Base-by-base conservation (phyloP, 1,140 invertebrate genomes). In the Hylaeus volcanicus region DNA sequence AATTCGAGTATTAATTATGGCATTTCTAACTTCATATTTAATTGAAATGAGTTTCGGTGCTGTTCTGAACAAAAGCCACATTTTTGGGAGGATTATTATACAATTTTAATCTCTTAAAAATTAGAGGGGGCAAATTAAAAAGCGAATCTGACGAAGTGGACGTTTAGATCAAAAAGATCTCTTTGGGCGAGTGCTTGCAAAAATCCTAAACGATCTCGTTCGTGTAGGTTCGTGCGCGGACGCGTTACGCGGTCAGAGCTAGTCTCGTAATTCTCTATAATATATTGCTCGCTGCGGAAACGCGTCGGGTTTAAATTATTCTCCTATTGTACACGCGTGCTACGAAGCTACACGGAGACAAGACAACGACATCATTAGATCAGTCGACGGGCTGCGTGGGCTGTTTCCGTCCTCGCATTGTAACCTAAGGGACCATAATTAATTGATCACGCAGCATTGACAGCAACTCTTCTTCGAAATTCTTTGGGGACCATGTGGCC, bases 271-370 rank as follows among this genome's bases (percentile, higher is more conserved):
- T 39, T 70, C 71, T 58, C 61, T 81, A 75, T 88, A 85, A 88
- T 88, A 84, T 85, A 88, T 88, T 86, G 82, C 63, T 60, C 71
- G 74, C 15, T 26, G 11, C 14, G 81, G 63, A 86, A 77, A 71
- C 65, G 61, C 82, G 84, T 86, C 87, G 82, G 81, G 64, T 80
- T 81, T 81, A 75, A 77, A 88, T 85, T 86, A 74, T 88, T 88
- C 86, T 84, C 75, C 75, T 55, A 83, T 86, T 86, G 81, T 86
- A 60, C 51, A 58, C 39, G 64, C 26, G 56, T 61, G 68, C 43
- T 73, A 69, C 61, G 66, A 37, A 74, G 26, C 79, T 69, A 45
- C 80, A 63, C 69, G 39, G 12, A 14, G 43, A 65, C 68, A 70
- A 55, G 55, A 74, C 58, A 41, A 48, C 65, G 65, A 75, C 60